Conservation (phyloP, 2,888 invertebrate species). For the Caenorhabditis macrosperma region DNA sequence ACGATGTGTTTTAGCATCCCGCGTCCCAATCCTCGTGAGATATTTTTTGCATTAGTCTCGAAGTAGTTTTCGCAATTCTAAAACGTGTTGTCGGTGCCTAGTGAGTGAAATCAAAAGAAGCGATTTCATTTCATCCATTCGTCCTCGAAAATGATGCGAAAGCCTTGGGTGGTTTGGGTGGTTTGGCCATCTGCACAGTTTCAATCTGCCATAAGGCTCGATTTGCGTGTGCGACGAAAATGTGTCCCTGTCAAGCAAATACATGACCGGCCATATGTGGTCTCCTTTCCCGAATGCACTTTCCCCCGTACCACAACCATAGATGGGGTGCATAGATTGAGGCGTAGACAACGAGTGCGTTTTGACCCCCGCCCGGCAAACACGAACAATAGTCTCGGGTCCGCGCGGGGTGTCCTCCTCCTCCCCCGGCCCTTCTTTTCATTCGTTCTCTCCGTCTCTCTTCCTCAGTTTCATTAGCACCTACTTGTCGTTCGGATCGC, state of each 20-base stretch:
- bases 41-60: not conserved
- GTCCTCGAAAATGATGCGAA: slow-evolving; percentile 26
- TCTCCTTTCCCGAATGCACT: slow-evolving; percentile 26
- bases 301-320: slow-evolving; percentile 36
- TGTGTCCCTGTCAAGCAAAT: slow-evolving; percentile 46
- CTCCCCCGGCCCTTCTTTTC: slow-evolving; percentile 30
- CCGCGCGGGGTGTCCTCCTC: slow-evolving; percentile 51
- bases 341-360: slow-evolving; percentile 28
- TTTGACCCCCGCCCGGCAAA: slow-evolving; percentile 49
- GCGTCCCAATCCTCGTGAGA: slow-evolving; percentile 20
- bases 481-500: slow-evolving; percentile 49
- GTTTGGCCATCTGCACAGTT: slow-evolving; percentile 50
- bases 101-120: not conserved
- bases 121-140: slow-evolving; percentile 30
- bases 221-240: slow-evolving; percentile 28
- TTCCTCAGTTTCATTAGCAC: slow-evolving; percentile 50
- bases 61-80: not conserved
- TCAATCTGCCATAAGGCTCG: slow-evolving; percentile 29
- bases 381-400: slow-evolving; percentile 56
- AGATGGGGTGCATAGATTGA: slow-evolving; percentile 28
- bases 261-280: slow-evolving; percentile 46
- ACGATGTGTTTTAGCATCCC: slow-evolving; percentile 28
- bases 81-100: not conserved
- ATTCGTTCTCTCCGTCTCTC: slow-evolving; percentile 20
- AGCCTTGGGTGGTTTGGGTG: slow-evolving; percentile 25